Evolutionary conservation across 2,888 invertebrate species (phyloP).

Genomic region (Caenorhabditis becei): DNA sequence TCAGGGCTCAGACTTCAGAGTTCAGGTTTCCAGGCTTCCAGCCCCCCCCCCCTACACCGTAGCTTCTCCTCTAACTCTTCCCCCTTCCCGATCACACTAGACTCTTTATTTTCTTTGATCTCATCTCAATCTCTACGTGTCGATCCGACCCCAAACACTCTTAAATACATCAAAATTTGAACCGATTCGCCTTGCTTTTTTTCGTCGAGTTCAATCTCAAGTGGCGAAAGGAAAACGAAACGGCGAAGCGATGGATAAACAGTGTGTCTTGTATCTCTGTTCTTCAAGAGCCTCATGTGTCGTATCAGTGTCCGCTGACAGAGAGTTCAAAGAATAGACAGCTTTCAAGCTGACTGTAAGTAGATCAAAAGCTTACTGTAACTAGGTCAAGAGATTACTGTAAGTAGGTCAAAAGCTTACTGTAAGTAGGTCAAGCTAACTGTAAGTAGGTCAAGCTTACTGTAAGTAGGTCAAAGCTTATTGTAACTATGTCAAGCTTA

Average conservation of each 20-base stretch:
- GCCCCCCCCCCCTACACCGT: not conserved
- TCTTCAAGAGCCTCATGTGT: no score
- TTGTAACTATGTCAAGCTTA: no score
- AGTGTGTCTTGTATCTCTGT: constrained; percentile 5
- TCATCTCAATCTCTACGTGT: constrained; percentile 39
- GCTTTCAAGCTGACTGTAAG: no score
- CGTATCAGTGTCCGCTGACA: no score
- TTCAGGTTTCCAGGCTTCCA: not conserved
- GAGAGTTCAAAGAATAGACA: no score
- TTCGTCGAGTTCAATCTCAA: constrained; percentile 20
- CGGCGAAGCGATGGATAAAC: not conserved
- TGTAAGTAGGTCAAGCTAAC: no score
- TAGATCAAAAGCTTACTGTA: no score
- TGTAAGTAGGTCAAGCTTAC: no score
- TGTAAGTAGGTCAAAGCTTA: no score
- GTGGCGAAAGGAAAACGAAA: constrained; percentile 18
- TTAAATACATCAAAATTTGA: constrained; percentile 44
- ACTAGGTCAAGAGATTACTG: no score
- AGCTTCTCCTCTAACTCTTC: constrained; percentile 6
- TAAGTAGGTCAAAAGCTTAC: no score
- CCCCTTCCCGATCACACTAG: constrained; percentile 27
- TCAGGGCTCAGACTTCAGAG: no score
- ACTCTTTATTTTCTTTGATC: constrained; percentile 23
- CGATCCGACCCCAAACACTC: constrained; percentile 1
- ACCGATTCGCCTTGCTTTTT: constrained; percentile 27